A percentile compares a stretch with the other conserved stretches of the same genome.
Conservation (phyloP, 2,113 vertebrate genomes). For the Tiliqua scincoides region DNA sequence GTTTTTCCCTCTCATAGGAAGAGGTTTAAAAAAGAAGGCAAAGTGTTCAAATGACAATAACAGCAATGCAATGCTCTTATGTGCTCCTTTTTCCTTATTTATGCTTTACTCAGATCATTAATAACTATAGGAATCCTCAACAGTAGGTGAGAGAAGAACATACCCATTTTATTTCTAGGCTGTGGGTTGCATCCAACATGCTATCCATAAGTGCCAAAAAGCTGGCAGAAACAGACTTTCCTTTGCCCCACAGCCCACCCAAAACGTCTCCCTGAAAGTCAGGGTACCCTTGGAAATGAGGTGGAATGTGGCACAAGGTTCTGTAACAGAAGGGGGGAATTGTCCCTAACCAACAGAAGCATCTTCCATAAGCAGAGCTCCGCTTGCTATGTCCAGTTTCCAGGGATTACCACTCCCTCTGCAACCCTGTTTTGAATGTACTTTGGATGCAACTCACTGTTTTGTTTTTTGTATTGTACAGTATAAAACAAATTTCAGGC, state of each 20-base stretch:
- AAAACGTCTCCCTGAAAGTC: too few relatives aligned
- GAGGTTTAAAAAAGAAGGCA: conserved; percentile 87
- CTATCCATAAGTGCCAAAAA: too few relatives aligned
- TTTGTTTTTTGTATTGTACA: neutral
- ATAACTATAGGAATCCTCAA: conserved; percentile 66
- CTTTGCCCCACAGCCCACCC: too few relatives aligned
- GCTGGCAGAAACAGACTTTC: too few relatives aligned
- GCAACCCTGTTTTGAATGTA: too few relatives aligned
- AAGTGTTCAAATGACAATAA: conserved; percentile 75
- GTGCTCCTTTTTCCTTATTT: conserved; percentile 61
- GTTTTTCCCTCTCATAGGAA: conserved; percentile 73
- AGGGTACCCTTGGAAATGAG: too few relatives aligned
- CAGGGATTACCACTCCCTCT: too few relatives aligned
- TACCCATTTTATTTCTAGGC: conserved; percentile 84
- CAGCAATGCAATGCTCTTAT: conserved; percentile 67
- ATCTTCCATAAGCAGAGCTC: conserved; percentile 79
- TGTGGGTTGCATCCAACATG: conserved; percentile 37
- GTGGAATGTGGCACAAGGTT: too few relatives aligned
- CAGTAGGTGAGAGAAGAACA: conserved; percentile 73
- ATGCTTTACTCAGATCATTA: conserved; percentile 76
- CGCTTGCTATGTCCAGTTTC: too few relatives aligned
- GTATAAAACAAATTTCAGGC: conserved; percentile 83
- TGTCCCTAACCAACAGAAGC: too few relatives aligned
- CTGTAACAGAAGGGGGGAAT: too few relatives aligned
- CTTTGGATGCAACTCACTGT: too few relatives aligned